Evolutionary conservation across 2,888 invertebrate genomes (phyloP), one percentile per base, ranked within the genome.

Genomic region (Pasiphila rectangulata): DNA sequence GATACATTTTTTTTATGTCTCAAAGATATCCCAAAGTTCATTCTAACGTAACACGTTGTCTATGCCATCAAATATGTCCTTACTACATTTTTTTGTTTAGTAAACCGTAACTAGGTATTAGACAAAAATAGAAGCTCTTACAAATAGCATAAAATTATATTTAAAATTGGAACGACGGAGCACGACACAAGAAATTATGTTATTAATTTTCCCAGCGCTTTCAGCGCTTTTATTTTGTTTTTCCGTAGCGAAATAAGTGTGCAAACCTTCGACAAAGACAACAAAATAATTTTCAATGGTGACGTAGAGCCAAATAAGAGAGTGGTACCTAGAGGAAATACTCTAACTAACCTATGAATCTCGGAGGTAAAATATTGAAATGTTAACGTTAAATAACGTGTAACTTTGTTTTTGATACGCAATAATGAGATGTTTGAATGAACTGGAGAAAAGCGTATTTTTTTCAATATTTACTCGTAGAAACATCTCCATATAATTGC

Each of bases 121-220:
- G 32, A 45, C 45, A 6, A 12, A 50, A 55, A 55, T 55, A 52
- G 32, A 10, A 39, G 23, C 12, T 38, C 35, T 48, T 39, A 44
- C 21, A 43, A 39, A 48, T 39, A 43, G 37, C 34, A 39, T 38
- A 32, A 38, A 25, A 43, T 35, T 6, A 40, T 43, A 29, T 39
- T 35, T 43, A 29, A 39, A 44, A 39, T 35, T 43, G 24, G 48
- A 39, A 19, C 48, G 19, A 43, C 34, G 42, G 16, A 27, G 27
- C 38, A 23, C 38, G 17, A 35, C 27, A 32, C 20, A 5, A 29
- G 19, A 30, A 6, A 19, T 38, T 21, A 37, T 38, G 34, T 35
- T 43, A 27, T 13, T 27, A 7, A 27, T 13, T 29, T 32, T 21
- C 25, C 20, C 13, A n/a, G 24, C 13, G 12, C 37, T 46, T 47